Percentiles rank a stretch among this genome's conserved stretches.
Evolutionary conservation across 2,888 invertebrate species (phyloP).

Genomic region (Melanostoma scalare): DNA sequence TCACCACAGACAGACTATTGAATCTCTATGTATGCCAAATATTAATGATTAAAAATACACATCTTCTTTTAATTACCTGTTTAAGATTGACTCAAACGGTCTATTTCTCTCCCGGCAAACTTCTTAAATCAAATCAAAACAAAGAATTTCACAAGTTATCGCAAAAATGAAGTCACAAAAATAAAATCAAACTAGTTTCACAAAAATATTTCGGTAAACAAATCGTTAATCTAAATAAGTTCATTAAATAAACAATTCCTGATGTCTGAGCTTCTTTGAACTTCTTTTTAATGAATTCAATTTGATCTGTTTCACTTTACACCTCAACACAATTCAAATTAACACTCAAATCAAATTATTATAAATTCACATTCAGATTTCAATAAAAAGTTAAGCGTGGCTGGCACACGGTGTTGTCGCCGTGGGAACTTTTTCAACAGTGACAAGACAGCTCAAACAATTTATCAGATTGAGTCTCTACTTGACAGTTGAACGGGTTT

Average conservation of each 20-base stretch:
- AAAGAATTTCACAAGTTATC: too few relatives aligned
- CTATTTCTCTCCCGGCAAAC: too few relatives aligned
- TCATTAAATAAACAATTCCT: not conserved
- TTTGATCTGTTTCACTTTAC: not conserved
- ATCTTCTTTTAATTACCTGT: too few relatives aligned
- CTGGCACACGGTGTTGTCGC: slow-evolving; percentile 5
- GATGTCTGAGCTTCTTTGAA: not conserved
- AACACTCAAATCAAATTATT: not conserved
- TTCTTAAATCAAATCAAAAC: too few relatives aligned
- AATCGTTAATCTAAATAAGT: too few relatives aligned
- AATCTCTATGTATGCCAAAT: too few relatives aligned
- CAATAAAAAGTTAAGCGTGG: slow-evolving; percentile 16
- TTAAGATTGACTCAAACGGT: too few relatives aligned
- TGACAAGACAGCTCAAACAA: not conserved
- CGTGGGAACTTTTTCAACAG: slow-evolving; percentile 18
- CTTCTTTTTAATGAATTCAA: slow-evolving; percentile 14
- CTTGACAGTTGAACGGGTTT: not conserved
- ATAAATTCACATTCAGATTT: slow-evolving; percentile 3
- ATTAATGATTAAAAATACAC: too few relatives aligned
- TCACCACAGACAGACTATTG: too few relatives aligned
- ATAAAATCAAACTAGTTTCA: too few relatives aligned
- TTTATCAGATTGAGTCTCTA: slow-evolving; percentile 7
- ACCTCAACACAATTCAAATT: not conserved
- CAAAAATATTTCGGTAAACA: too few relatives aligned
- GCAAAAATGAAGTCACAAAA: too few relatives aligned